phyloP scores from a whole-genome alignment of 2,888 invertebrate species.

The Archips crataeganus region DNA sequence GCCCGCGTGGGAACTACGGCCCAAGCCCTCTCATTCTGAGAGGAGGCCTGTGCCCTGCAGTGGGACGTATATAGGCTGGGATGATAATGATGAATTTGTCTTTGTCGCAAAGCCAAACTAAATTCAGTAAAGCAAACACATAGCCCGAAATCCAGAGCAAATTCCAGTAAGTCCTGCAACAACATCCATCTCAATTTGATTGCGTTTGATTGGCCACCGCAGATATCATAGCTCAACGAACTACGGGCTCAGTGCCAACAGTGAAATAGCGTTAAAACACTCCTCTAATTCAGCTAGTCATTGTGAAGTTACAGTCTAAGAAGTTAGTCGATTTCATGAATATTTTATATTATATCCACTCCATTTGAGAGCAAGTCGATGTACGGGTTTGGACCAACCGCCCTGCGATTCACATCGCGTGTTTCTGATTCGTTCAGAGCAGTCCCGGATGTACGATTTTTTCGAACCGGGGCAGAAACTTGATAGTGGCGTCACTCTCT shows the following conservation, averaged over 20 bases:
- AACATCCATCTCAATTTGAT: background rate
- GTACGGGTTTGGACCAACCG: constrained; percentile 9
- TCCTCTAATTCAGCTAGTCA: constrained; percentile 10
- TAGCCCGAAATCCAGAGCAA: background rate
- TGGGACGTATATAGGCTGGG: no score
- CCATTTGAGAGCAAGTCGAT: background rate
- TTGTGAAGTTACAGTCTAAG: constrained; percentile 21
- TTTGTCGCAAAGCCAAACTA: no score
- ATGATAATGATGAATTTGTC: no score
- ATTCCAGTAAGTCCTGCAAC: background rate
- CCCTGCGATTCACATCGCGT: background rate
- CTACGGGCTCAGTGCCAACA: background rate
- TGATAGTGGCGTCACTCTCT: no score
- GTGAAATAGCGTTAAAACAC: constrained; percentile 11
- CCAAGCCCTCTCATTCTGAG: no score
- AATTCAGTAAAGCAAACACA: background rate
- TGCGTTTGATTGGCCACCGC: background rate
- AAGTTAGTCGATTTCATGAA: constrained; percentile 28
- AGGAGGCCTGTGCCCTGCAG: no score
- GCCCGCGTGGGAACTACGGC: no score
- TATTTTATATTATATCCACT: constrained; percentile 24
- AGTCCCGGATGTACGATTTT: no score
- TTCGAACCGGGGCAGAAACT: no score
- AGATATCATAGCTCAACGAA: background rate
- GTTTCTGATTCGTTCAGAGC: background rate